phyloP scores from a whole-genome alignment of 2,797 vertebrate species.

The Eupleurogrammus muticus region DNA sequence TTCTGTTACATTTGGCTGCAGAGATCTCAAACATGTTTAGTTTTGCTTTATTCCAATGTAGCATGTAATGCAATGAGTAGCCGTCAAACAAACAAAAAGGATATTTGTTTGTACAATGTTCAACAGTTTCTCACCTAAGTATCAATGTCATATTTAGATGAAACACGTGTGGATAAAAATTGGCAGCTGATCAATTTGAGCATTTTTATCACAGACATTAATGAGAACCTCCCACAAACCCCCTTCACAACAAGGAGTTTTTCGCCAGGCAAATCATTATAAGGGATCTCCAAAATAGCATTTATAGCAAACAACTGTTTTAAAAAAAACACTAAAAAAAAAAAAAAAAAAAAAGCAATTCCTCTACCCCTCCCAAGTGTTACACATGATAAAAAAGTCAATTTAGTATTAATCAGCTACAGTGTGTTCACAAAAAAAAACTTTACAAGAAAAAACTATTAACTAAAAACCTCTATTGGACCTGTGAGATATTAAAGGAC shows the following conservation, averaged over 20 bases:
- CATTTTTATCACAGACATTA: slow-evolving; percentile 56
- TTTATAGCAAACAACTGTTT: slow-evolving; percentile 20
- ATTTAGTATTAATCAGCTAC: slow-evolving; percentile 48
- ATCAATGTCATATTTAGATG: slow-evolving; percentile 61
- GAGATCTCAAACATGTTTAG: slow-evolving; percentile 24
- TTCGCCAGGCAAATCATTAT: slow-evolving; percentile 16
- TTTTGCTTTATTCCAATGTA: slow-evolving; percentile 42
- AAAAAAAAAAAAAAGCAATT: slow-evolving; percentile 11
- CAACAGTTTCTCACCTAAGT: slow-evolving; percentile 66
- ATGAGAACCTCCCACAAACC: slow-evolving; percentile 60
- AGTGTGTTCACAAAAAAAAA: slow-evolving; percentile 34
- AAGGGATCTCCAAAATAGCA: slow-evolving; percentile 21
- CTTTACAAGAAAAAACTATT: slow-evolving; percentile 9
- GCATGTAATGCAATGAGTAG: slow-evolving; percentile 20
- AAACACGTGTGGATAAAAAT: slow-evolving; percentile 71
- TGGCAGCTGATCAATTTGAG: slow-evolving; percentile 71
- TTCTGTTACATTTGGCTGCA: slow-evolving; percentile 29
- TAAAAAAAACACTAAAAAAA: slow-evolving; percentile 8
- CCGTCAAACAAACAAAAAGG: slow-evolving; percentile 51
- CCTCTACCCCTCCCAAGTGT: slow-evolving; percentile 2
- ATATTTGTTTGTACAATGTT: slow-evolving; percentile 47
- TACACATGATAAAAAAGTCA: slow-evolving; percentile 24
- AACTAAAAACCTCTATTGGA: slow-evolving; percentile 54
- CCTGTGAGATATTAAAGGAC: slow-evolving; percentile 59
- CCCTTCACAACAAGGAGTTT: slow-evolving; percentile 38